Base-by-base conservation (phyloP, 2,113 vertebrate species). In the Pedionomus torquatus region DNA sequence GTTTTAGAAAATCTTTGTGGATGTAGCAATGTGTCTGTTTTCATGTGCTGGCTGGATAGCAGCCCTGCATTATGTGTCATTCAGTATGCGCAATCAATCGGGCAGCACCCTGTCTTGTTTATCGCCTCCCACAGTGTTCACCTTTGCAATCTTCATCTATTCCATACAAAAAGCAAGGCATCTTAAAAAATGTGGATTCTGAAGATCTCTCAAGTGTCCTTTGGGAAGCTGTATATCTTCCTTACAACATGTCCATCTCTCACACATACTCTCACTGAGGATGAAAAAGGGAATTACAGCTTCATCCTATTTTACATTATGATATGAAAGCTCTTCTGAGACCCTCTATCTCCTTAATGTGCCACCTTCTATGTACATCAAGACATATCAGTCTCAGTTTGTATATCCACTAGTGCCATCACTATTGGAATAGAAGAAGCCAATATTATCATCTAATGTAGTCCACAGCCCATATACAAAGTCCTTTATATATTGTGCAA, bases 271-370 rank as follows among this genome's bases (percentile, higher is more conserved):
- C 51, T 87, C 66, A 43, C 31, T 24, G 58, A 74, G 35, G 14
- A 78, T 55, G 35, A 92, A 83, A 72, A 90, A 86, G 60, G 51
- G 87, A 96, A 89, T 92, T 82, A 66, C 64, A 75, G 25, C 60
- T 75, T 46, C 80, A 68, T 87, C 24, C 26, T 51, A 71, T 31
- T 21, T 68, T 71, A 55, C 33, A 39, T 89, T 87, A 51, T 48
- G 46, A 16, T 91, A 75, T 26, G 43, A 96, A 91, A 83, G 79
- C 87, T 93, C 76, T 95, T 87, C 46, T 86, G 88, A 95, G 85
- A 85, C 75, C 55, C 68, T n/a, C 21, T 31, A 44, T 16, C 52
- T 79, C 71, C 26, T 94, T 92, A 88, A 72, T 76, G 49, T 31
- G 19, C 43, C 10, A 5, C n/a, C 26, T 83, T 91, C 71, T 86